Conservation (phyloP, 2,113 vertebrate genomes). For the Plectropomus leopardus region DNA sequence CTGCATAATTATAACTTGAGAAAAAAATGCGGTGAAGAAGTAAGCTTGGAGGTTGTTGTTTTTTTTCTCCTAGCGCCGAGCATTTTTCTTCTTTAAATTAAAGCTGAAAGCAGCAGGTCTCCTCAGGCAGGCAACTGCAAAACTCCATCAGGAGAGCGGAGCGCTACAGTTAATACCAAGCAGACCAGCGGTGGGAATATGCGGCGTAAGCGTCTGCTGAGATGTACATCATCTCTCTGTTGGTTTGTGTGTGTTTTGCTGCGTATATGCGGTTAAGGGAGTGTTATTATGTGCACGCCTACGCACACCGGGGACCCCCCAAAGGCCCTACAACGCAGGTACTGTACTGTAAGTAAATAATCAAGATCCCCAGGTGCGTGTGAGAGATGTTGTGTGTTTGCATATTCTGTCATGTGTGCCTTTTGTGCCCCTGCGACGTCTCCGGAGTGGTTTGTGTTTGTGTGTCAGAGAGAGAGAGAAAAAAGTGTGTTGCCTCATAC, state of each 20-base stretch:
- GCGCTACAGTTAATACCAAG: constrained; percentile 27
- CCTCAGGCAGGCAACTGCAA: constrained; percentile 20
- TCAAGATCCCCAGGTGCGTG: constrained; percentile 51
- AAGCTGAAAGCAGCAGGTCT: constrained; percentile 36
- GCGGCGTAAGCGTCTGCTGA: constrained; percentile 43
- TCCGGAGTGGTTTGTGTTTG: constrained; percentile 67
- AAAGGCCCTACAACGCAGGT: constrained; percentile 45
- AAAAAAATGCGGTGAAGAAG: constrained; percentile 20
- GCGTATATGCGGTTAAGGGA: constrained; percentile 13
- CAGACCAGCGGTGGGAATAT: constrained; percentile 42
- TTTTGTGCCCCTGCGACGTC: constrained; percentile 53
- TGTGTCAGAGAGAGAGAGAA: background rate
- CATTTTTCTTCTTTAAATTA: constrained; percentile 40
- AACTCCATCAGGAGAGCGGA: constrained; percentile 27
- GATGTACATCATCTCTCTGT: constrained; percentile 51
- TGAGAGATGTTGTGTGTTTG: constrained; percentile 25
- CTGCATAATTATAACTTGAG: background rate
- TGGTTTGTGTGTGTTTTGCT: constrained; percentile 54
- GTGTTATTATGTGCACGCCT: constrained; percentile 59
- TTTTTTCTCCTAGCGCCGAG: background rate
- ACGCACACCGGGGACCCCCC: constrained; percentile 66
- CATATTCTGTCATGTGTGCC: constrained; percentile 51
- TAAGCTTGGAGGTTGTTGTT: background rate
- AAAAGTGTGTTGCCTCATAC: constrained; percentile 52
- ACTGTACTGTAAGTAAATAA: constrained; percentile 75